Percentiles rank a stretch among this genome's conserved stretches.
These are phyloP conservation scores for Neolamprologus caudopunctatus DNA, from an alignment of 2,113 vertebrate genomes.

Conservation along the genomic window DNA sequence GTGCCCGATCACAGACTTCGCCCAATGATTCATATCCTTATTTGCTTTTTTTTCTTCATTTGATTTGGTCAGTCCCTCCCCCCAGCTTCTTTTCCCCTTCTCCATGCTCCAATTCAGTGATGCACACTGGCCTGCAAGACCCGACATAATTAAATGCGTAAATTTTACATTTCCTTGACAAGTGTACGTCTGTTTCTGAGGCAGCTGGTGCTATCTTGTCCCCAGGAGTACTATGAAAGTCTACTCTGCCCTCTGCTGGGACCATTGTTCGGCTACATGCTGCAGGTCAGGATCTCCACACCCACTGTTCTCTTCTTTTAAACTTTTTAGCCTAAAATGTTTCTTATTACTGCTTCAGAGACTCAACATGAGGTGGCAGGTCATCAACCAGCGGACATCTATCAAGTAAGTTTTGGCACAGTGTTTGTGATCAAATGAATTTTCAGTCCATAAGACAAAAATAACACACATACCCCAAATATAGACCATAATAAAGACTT, in stretches of 20 bases:
- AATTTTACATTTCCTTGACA: conserved; percentile 69
- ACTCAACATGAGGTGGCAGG: conserved; percentile 87
- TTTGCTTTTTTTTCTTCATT: neutral
- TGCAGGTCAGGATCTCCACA: conserved; percentile 75
- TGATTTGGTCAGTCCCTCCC: neutral
- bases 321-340: neutral
- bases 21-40: conserved; percentile 93
- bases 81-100: neutral
- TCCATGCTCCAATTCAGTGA: neutral
- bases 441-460: neutral
- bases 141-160: neutral
- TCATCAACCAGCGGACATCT: conserved; percentile 85
- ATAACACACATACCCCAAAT: neutral
- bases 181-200: conserved; percentile 84
- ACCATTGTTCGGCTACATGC: conserved; percentile 86
- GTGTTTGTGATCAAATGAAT: neutral
- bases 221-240: conserved; percentile 81
- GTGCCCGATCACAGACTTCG: conserved; percentile 91
- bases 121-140: neutral
- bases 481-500: neutral
- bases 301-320: neutral
- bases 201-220: conserved; percentile 85
- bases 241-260: conserved; percentile 87
- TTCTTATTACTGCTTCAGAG: conserved; percentile 71
- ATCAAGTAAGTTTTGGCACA: conserved; percentile 71